Conservation (phyloP, 2,888 invertebrate species). For the Glyphotaelius pellucidus region DNA sequence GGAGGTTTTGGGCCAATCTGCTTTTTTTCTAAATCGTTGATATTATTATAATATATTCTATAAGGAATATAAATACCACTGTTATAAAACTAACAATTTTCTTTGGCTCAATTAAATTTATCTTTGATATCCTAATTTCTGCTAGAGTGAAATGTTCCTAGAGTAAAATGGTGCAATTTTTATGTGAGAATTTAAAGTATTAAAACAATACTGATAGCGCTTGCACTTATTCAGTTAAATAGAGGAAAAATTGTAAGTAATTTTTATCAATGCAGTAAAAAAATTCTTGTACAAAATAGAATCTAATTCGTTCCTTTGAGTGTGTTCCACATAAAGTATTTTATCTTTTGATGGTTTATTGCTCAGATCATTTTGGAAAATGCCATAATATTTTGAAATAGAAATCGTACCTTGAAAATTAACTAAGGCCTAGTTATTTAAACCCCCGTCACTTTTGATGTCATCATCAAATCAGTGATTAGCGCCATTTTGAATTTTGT, state of each 20-base stretch:
- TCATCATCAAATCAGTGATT: too few species aligned
- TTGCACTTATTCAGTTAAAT: background rate
- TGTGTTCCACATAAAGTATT: background rate
- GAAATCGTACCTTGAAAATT: too few species aligned
- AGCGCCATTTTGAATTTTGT: too few species aligned
- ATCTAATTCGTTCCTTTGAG: background rate
- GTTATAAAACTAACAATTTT: conserved; percentile 26
- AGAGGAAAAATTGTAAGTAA: background rate
- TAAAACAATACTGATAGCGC: background rate
- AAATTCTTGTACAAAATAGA: background rate
- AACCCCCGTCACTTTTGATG: too few species aligned
- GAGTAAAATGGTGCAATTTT: background rate
- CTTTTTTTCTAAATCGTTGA: background rate
- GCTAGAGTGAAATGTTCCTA: background rate
- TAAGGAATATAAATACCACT: conserved; percentile 42
- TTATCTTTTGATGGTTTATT: background rate
- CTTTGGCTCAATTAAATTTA: conserved; percentile 15
- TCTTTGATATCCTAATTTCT: background rate
- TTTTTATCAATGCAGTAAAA: background rate
- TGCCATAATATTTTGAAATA: too few species aligned
- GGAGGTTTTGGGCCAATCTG: background rate
- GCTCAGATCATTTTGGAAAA: background rate
- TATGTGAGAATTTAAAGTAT: background rate
- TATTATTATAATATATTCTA: background rate
- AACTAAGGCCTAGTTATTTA: too few species aligned